Base-by-base conservation (phyloP, 2,113 vertebrate genomes). In the Nothocercus julius region DNA sequence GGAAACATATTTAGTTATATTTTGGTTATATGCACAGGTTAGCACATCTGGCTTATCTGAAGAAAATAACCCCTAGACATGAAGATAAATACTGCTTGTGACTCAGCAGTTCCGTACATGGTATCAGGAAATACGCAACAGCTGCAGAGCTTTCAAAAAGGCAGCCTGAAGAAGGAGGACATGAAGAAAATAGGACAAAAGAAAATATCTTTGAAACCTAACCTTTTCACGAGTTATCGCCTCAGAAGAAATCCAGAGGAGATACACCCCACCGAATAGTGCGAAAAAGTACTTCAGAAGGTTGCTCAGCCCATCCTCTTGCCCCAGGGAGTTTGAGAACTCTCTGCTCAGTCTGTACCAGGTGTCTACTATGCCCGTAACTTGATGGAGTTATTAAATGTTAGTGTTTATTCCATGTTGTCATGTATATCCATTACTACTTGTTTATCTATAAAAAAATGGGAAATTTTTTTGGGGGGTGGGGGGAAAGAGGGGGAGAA, bases 41-140 rank as follows among this genome's bases (percentile, higher is more conserved):
- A 1, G 20, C 62, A 27, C 5, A 0, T 76, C 62, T 21, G 32
- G 16, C 38, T 76, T n/a, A 25, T 58, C 30, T 18, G 20, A 38
- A 45, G 17, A 56, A 76, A 44, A 18, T 64, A 38, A 36, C 44
- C 20, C 15, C 9, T n/a, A n/a, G 66, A 36, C 3, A 3, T 7
- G 24, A 13, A 72, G 32, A 84, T 53, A 42, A 62, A 18, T 58
- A 66, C 66, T 49, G 49, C 22, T 74, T 38, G 40, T 81, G 56
- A 44, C 20, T 20, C 2, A 1, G 24, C 34, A 36, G 45, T 86
- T 58, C 61, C 0, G 0, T 49, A 30, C 1, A 1, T 13, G 11
- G 38, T 64, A 49, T 36, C 17, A 70, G 73, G n/a, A 84, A 12
- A 15, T 3, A 3, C 44, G 30, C 34, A 83, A 9, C 14, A 36